Evolutionary conservation across 2,797 vertebrate species (phyloP).

Genomic region (Dermochelys coriacea): DNA sequence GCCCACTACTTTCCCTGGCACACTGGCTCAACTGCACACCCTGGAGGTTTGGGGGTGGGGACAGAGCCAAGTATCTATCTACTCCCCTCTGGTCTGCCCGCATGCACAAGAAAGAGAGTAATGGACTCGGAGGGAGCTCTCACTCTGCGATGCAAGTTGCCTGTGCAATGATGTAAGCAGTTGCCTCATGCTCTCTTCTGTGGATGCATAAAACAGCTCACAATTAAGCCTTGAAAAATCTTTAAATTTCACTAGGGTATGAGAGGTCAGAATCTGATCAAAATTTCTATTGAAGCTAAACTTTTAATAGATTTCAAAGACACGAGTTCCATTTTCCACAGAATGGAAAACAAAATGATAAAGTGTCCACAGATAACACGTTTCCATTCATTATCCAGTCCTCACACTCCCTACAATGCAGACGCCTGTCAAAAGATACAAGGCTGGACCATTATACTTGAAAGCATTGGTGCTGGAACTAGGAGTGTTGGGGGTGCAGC

Average conservation of each 20-base stretch:
- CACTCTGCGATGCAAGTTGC: background rate
- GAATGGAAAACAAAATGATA: background rate
- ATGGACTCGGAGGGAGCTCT: background rate
- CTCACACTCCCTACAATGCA: background rate
- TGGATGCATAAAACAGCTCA: background rate
- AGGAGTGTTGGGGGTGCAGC: no score
- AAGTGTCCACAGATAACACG: background rate
- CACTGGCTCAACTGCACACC: accelerated
- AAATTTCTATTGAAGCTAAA: background rate
- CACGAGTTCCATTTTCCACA: background rate
- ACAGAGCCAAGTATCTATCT: background rate
- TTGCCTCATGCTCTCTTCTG: background rate
- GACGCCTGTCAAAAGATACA: background rate
- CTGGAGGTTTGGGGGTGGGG: background rate
- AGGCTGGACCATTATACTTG: no score
- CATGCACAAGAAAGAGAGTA: background rate
- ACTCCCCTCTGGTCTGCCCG: background rate
- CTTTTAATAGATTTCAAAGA: background rate
- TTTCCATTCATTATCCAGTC: background rate
- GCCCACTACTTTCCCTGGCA: background rate
- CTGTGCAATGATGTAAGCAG: accelerated
- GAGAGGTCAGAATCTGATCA: background rate
- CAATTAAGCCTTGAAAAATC: background rate
- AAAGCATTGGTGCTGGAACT: no score
- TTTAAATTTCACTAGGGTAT: background rate